Conservation (phyloP, 1,140 invertebrate species). For the Steinernema feltiae region DNA sequence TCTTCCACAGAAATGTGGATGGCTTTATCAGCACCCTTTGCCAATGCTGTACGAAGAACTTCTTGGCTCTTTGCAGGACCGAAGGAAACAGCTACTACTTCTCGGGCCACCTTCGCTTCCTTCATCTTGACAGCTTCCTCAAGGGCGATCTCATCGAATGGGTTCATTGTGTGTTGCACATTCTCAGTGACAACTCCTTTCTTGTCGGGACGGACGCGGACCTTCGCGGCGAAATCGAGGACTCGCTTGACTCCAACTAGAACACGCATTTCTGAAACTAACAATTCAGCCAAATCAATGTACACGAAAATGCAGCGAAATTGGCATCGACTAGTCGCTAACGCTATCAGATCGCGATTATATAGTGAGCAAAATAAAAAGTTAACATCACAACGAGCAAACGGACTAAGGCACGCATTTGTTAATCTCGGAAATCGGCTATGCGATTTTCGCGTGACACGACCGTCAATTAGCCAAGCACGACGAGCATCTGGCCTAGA, state of each 20-base stretch:
- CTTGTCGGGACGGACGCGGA: constrained; percentile 94
- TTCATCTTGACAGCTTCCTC: constrained; percentile 97
- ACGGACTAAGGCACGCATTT: too few relatives aligned
- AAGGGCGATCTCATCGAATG: constrained; percentile 97
- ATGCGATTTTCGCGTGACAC: too few relatives aligned
- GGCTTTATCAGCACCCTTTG: constrained; percentile 91
- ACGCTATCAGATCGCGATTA: neutral
- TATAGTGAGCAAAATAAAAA: neutral
- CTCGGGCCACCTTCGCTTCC: constrained; percentile 87
- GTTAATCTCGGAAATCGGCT: too few relatives aligned
- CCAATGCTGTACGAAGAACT: constrained; percentile 83
- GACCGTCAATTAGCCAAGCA: too few relatives aligned
- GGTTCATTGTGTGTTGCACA: constrained; percentile 98
- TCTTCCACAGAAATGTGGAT: constrained; percentile 88
- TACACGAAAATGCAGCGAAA: neutral
- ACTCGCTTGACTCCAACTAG: constrained; percentile 95
- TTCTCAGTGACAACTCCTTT: constrained; percentile 90
- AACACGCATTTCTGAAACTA: constrained; percentile 65
- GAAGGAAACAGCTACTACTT: constrained; percentile 89
- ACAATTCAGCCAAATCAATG: neutral
- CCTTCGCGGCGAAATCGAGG: constrained; percentile 97
- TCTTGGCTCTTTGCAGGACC: constrained; percentile 84
- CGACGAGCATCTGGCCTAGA: too few relatives aligned
- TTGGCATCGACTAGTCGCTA: neutral
- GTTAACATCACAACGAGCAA: too few relatives aligned